A percentile compares a stretch with the other conserved stretches of the same genome.
phyloP scores from a whole-genome alignment of 2,797 vertebrate genomes.

The Erpetoichthys calabaricus region DNA sequence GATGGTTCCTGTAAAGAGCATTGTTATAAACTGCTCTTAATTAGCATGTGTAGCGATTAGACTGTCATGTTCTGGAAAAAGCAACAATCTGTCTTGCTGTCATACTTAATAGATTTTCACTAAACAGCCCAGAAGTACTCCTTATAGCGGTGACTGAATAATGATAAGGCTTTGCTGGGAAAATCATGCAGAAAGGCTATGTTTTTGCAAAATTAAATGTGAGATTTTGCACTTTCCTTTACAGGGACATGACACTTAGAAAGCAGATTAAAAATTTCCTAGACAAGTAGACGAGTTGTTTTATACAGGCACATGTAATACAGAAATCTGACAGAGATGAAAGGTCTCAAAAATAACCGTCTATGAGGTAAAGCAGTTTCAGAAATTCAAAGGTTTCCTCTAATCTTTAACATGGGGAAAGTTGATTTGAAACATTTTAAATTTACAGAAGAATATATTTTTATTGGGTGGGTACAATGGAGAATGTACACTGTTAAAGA shows the following conservation, averaged over 20 bases:
- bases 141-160: conserved; percentile 34
- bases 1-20: conserved; percentile 41
- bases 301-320: no score
- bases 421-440: no score
- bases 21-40: conserved; percentile 61
- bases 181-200: conserved; percentile 4
- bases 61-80: conserved; percentile 63
- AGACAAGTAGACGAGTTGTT: no score
- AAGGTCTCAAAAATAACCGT: no score
- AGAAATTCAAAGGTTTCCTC: no score
- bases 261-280: not conserved
- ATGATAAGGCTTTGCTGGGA: conserved; percentile 21
- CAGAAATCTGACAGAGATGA: no score
- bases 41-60: conserved; percentile 61
- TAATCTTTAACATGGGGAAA: no score
- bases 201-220: not conserved
- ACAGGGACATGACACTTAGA: not conserved
- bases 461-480: no score
- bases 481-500: no score
- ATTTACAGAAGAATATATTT: no score
- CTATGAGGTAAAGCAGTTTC: no score
- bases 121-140: conserved; percentile 31
- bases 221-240: not conserved
- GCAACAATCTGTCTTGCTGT: conserved; percentile 66
- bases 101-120: conserved; percentile 50